phyloP scores from a whole-genome alignment of 2,113 vertebrate species.

The Cochlearius cochlearius region DNA sequence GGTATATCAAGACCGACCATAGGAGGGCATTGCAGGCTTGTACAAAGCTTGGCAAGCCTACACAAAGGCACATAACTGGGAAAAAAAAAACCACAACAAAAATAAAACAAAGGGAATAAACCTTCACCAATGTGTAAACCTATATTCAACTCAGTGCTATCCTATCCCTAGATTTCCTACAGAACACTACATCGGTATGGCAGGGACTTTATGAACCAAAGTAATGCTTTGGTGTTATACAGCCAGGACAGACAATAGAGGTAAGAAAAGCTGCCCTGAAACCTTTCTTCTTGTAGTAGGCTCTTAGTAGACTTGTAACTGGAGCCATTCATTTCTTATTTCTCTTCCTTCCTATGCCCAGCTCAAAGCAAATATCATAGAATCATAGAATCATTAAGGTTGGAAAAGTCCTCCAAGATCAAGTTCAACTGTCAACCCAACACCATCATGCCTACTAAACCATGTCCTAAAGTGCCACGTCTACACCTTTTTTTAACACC shows the following conservation, averaged over 20 bases:
- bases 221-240: neutral
- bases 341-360: neutral
- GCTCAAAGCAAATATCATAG: neutral
- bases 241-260: neutral
- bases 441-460: too few relatives aligned
- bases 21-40: neutral
- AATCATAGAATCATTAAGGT: too few relatives aligned
- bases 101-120: neutral
- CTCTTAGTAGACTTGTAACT: neutral
- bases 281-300: neutral
- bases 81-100: neutral
- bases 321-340: neutral
- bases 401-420: too few relatives aligned
- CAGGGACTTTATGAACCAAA: neutral
- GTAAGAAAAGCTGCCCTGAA: neutral
- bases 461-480: too few relatives aligned
- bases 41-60: neutral
- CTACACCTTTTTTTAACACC: too few relatives aligned
- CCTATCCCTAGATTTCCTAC: neutral
- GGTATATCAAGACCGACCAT: neutral
- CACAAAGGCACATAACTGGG: neutral
- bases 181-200: rapidly evolving
- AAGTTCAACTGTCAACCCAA: too few relatives aligned
- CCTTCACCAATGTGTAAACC: neutral
- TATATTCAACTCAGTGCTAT: neutral